Percentiles rank a stretch among this genome's conserved stretches.
These are phyloP conservation scores for Neodontobutis hainanensis DNA, from an alignment of 2,113 vertebrate species.

Conservation along the genomic window DNA sequence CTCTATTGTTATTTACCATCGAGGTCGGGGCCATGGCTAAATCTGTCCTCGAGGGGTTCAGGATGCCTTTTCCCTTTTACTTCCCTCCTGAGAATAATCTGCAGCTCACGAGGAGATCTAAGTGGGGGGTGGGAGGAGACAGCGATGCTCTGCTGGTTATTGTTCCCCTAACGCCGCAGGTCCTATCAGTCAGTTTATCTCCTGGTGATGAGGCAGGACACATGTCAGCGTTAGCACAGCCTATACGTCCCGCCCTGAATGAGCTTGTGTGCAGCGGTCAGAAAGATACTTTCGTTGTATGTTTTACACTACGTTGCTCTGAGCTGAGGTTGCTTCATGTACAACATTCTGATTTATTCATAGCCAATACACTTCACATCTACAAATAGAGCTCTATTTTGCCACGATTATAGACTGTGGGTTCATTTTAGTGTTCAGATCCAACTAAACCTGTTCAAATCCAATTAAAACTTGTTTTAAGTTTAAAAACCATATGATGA, in stretches of 20 bases:
- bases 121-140: conserved; percentile 28
- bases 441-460: too few relatives aligned
- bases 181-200: conserved; percentile 53
- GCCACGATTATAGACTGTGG: conserved; percentile 11
- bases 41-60: conserved; percentile 54
- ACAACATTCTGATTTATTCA: conserved; percentile 52
- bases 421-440: too few relatives aligned
- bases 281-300: conserved; percentile 38
- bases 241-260: conserved; percentile 19
- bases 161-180: conserved; percentile 33
- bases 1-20: conserved; percentile 52
- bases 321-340: conserved; percentile 29
- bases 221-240: conserved; percentile 56
- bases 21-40: conserved; percentile 31
- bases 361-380: not conserved
- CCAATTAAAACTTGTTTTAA: too few relatives aligned
- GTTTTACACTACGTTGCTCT: conserved; percentile 41
- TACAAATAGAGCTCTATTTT: conserved; percentile 36
- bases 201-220: conserved; percentile 55
- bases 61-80: conserved; percentile 30
- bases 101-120: conserved; percentile 36
- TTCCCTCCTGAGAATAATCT: conserved; percentile 56
- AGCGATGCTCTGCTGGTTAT: conserved; percentile 59
- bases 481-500: too few relatives aligned
- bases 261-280: conserved; percentile 38